Conservation (phyloP, 35 echinoderm and acorn worm genomes). For the Diadema setosum region DNA sequence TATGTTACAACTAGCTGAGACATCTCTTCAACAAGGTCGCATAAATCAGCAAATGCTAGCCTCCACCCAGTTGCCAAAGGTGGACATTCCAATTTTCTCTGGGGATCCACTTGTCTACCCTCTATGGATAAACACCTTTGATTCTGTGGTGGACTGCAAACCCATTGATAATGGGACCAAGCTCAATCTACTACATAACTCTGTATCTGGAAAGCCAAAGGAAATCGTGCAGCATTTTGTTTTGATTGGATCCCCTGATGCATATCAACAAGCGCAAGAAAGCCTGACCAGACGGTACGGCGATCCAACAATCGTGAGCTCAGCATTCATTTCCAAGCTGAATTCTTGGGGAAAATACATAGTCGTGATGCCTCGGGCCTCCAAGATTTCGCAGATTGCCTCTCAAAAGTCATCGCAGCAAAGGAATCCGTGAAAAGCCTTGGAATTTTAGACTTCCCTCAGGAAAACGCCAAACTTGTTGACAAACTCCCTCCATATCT, state of each 20-base stretch:
- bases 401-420: neutral
- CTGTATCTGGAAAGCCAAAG: neutral
- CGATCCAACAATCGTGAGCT: neutral
- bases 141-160: neutral
- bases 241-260: neutral
- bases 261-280: neutral
- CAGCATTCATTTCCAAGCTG: neutral
- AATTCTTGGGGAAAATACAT: neutral
- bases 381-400: constrained; percentile 9
- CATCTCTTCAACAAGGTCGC: neutral
- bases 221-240: neutral
- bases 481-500: constrained; percentile 7
- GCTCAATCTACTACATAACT: neutral
- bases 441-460: neutral
- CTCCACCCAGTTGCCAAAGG: no score
- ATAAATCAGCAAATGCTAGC: no score
- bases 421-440: neutral
- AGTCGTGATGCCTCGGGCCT: neutral
- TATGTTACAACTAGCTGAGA: neutral
- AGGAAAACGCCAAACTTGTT: constrained; percentile 18
- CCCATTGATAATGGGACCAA: neutral
- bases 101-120: neutral
- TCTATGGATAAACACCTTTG: neutral
- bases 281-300: neutral
- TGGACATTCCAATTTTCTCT: no score